Conservation (phyloP, 1,140 invertebrate genomes). For the Hyposmocoma kahamanoa region DNA sequence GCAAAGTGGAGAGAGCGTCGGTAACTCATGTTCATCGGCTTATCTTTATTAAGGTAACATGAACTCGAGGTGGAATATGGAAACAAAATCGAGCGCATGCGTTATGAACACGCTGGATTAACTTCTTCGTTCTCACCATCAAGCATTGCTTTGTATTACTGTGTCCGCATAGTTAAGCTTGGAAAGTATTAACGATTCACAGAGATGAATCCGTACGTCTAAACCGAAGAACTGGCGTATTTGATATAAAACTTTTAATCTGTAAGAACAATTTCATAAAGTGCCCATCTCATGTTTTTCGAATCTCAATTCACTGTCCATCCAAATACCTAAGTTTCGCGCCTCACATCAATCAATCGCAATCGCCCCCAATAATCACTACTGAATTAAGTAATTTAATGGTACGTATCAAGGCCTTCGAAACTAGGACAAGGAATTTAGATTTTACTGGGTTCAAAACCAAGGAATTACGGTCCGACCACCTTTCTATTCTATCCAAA, state of each 20-base stretch:
- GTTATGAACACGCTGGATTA: background rate
- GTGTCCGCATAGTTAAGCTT: background rate
- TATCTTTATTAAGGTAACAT: background rate
- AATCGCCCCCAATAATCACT: background rate
- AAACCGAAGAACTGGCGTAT: background rate
- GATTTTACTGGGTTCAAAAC: background rate
- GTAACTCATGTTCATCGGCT: background rate
- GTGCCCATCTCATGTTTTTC: background rate
- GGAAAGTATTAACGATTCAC: background rate
- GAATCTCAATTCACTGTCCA: background rate
- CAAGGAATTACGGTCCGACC: background rate
- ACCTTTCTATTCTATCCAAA: background rate
- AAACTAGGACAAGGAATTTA: background rate
- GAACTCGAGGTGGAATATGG: background rate
- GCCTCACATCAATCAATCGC: background rate
- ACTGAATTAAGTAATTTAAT: background rate
- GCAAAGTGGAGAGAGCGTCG: background rate
- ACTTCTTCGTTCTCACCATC: background rate
- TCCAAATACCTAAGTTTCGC: background rate
- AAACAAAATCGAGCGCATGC: background rate
- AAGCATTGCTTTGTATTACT: background rate
- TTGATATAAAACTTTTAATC: background rate
- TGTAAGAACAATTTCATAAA: background rate
- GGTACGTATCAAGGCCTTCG: background rate
- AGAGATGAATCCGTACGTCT: background rate